These are phyloP conservation scores for Marmota monax DNA, from an alignment of 2,113 vertebrate species.

Conservation along the genomic window DNA sequence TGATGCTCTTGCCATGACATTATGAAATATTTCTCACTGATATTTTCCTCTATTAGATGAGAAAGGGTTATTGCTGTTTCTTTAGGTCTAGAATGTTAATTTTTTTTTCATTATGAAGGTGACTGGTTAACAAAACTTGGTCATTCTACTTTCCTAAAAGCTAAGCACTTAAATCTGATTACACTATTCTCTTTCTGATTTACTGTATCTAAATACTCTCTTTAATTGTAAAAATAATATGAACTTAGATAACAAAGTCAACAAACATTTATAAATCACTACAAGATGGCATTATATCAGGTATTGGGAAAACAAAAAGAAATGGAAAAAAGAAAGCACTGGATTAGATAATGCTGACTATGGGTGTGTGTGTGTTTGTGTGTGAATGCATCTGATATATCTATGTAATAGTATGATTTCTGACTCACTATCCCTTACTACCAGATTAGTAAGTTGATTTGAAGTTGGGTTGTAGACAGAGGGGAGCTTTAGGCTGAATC, in stretches of 20 bases:
- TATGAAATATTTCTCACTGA: slow-evolving; percentile 52
- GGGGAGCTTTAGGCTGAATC: not conserved
- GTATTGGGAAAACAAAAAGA: not conserved
- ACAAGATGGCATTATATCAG: not conserved
- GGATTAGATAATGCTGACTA: not conserved
- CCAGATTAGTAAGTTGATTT: not conserved
- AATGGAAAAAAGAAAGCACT: not conserved
- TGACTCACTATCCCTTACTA: not conserved
- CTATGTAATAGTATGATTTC: not conserved
- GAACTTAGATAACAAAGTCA: not conserved
- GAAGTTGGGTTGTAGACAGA: not conserved
- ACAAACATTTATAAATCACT: slow-evolving; percentile 11
- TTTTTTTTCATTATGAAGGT: slow-evolving; percentile 13
- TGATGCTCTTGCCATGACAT: not conserved
- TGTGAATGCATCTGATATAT: not conserved
- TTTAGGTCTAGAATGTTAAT: not conserved
- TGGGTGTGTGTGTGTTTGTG: no score
- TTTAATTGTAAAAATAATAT: slow-evolving; percentile 10
- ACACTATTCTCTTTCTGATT: slow-evolving; percentile 18
- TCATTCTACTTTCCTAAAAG: slow-evolving; percentile 47
- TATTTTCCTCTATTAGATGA: slow-evolving; percentile 28
- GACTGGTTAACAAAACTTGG: not conserved
- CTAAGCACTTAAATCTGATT: slow-evolving; percentile 21
- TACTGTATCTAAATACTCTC: not conserved
- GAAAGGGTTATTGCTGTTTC: slow-evolving; percentile 11